A percentile compares a stretch with the other conserved stretches of the same genome.
phyloP scores from a whole-genome alignment of 1,140 invertebrate genomes.

The Babylonia areolata region DNA sequence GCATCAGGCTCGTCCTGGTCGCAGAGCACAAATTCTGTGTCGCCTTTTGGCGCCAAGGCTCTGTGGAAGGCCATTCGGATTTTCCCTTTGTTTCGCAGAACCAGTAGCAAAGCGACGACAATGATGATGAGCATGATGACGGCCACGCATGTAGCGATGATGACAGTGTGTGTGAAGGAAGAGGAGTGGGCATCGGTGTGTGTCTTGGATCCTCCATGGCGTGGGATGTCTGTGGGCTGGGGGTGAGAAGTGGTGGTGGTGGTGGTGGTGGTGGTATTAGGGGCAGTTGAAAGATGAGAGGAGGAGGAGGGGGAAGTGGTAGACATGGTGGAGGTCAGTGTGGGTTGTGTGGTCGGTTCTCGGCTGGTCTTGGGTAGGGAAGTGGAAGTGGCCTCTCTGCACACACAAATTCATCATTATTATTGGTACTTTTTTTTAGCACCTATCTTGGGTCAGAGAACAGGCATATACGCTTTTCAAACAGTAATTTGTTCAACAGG shows the following conservation, averaged over 20 bases:
- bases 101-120: conserved; percentile 35
- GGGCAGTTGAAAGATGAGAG: not conserved
- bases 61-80: conserved; percentile 32
- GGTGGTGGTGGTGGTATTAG: not conserved
- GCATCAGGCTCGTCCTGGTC: conserved; percentile 41
- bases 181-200: conserved; percentile 10
- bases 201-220: not conserved
- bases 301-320: not conserved
- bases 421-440: too few species aligned
- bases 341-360: not conserved
- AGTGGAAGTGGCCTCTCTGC: not conserved
- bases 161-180: conserved; percentile 11
- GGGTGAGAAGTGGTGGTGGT: not conserved
- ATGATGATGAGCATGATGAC: conserved; percentile 39
- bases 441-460: too few species aligned
- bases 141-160: conserved; percentile 32
- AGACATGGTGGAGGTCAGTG: not conserved
- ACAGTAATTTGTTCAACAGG: too few species aligned
- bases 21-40: conserved; percentile 29
- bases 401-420: too few species aligned
- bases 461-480: too few species aligned
- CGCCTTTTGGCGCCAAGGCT: conserved; percentile 2
- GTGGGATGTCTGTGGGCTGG: not conserved
- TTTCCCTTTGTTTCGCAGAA: conserved; percentile 21
- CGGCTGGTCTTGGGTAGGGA: not conserved